Evolutionary conservation across 2,113 vertebrate species (phyloP).

Genomic region (Thermophis baileyi): DNA sequence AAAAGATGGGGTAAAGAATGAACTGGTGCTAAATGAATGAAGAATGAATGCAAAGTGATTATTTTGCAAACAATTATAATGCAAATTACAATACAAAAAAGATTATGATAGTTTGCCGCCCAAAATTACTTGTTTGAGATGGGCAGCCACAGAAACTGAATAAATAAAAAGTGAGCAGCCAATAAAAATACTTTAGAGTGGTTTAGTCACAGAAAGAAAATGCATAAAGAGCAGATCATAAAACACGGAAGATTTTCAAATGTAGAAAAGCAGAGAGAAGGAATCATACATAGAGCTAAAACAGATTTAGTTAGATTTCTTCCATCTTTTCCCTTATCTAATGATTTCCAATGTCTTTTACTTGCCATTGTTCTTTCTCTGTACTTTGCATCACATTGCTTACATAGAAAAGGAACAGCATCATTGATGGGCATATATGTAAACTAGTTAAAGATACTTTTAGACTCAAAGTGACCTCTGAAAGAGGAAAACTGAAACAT

Average conservation of each 20-base stretch:
- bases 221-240: not conserved
- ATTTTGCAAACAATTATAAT: not conserved
- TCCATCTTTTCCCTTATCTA: not conserved
- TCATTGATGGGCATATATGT: not conserved
- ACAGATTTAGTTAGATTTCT: not conserved
- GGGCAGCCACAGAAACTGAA: not conserved
- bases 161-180: not conserved
- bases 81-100: not conserved
- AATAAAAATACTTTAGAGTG: not conserved
- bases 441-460: constrained; percentile 48
- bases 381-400: not conserved
- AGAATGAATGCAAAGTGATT: not conserved
- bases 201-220: not conserved
- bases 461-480: constrained; percentile 56
- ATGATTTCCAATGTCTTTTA: not conserved
- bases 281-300: not conserved
- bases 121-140: not conserved
- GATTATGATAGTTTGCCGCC: not conserved
- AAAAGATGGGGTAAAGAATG: not conserved
- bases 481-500: not conserved
- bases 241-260: not conserved
- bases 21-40: not conserved
- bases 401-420: not conserved
- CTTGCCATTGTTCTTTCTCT: not conserved
- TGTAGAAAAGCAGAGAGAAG: not conserved